These are phyloP conservation scores for Hemicrepidius hirtus DNA, from an alignment of 2,888 invertebrate genomes.

Conservation along the genomic window DNA sequence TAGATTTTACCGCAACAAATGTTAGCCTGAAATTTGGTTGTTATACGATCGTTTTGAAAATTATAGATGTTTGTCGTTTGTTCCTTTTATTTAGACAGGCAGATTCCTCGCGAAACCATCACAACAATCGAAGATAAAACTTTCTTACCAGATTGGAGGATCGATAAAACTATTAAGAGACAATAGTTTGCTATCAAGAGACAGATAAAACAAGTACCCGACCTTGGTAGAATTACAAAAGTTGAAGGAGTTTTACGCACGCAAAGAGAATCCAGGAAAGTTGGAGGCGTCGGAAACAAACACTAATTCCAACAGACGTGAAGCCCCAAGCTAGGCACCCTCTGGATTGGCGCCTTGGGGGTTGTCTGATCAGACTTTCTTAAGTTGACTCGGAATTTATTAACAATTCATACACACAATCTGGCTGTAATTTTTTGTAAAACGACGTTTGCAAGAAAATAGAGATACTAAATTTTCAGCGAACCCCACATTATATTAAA, in stretches of 20 bases:
- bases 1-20: constrained; percentile 14
- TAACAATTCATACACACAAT: not conserved
- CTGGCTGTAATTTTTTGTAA: not conserved
- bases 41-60: not conserved
- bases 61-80: not conserved
- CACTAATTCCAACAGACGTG: constrained; percentile 5
- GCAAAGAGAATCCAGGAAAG: constrained; percentile 8
- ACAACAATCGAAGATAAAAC: not conserved
- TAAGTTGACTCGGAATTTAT: not conserved
- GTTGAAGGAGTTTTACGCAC: constrained; percentile 5
- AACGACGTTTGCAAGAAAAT: too few relatives aligned
- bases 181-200: not conserved
- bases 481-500: too few relatives aligned
- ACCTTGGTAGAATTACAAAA: not conserved
- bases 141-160: not conserved
- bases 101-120: not conserved
- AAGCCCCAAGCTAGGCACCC: constrained; percentile 1
- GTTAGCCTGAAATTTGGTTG: not conserved
- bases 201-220: not conserved
- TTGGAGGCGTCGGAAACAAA: constrained; percentile 7
- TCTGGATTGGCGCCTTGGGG: constrained; percentile 6
- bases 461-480: too few relatives aligned
- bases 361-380: not conserved
- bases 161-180: constrained; percentile 1
- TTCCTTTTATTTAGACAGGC: not conserved